Base-by-base conservation (phyloP, 2,888 invertebrate genomes). In the Acleris sparsana region DNA sequence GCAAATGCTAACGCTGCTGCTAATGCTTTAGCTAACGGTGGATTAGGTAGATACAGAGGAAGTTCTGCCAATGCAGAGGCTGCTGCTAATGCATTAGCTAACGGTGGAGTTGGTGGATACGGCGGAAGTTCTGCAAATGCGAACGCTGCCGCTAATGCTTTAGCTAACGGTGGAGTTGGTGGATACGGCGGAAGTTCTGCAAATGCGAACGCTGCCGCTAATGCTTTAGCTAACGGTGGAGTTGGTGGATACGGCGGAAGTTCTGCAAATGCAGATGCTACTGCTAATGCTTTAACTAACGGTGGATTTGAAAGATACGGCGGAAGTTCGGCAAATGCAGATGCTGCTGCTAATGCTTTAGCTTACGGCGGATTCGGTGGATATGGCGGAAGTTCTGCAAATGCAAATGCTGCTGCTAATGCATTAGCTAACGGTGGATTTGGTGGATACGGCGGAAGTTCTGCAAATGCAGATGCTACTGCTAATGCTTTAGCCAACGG, bases 1-100 rank as follows among this genome's bases (percentile, higher is more conserved):
- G 52, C 25, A 25, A 22, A 13, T 39, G 60, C 55, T 5, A 3
- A 53, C 5, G 67, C 62, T 7, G 0, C 6, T 1, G 62, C 62
- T 9, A 53, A 46, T 22, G 63, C 67, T 5, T 7, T 46, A 3
- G 63, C 67, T 11, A 29, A 18, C 6, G 57, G 17, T 2, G 29
- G 29, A 29, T 29, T 9, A 3, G 48, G 33, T 17, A 52, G 43
- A 1, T 43, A 29, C 29, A 43, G 57, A 5, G 56, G 56, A 6
- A 46, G 53, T 2, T 48, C 57, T 5, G 68, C 68, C 0, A 46
- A 51, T 3, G 68, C 67, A 0, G 44, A 58, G 1, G 67, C 67
- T 3, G 0, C 44, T 0, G 67, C 67, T 13, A 46, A 67, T 20
- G 62, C 61, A 5, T 4, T 57, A 1, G 62, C 62, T 0, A 62